phyloP scores from a whole-genome alignment of 2,113 vertebrate genomes.

The Cryptomyrus ogoouensis region DNA sequence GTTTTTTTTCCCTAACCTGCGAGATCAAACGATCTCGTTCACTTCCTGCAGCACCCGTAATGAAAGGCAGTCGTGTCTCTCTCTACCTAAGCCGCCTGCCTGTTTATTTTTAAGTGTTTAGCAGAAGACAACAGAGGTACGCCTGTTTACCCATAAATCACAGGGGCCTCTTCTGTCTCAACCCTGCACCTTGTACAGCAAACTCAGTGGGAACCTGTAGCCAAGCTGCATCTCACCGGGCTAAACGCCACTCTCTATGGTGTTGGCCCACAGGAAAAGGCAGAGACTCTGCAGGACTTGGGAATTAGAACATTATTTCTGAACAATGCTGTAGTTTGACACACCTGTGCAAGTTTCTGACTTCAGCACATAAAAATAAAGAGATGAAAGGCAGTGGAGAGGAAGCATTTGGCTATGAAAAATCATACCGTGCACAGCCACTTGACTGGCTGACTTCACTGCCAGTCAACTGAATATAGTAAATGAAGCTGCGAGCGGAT shows the following conservation, averaged over 20 bases:
- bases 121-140: conserved; percentile 8
- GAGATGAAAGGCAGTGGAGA: not conserved
- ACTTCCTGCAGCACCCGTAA: not conserved
- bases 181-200: not conserved
- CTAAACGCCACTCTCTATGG: not conserved
- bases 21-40: conserved; percentile 16
- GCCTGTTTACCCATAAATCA: conserved; percentile 19
- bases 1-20: not conserved
- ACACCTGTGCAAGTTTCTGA: not conserved
- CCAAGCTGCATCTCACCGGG: not conserved
- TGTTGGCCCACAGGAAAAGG: not conserved
- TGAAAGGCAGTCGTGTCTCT: conserved; percentile 14
- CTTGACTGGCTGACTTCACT: not conserved
- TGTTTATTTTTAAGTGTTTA: conserved; percentile 15
- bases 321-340: not conserved
- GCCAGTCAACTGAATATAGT: not conserved
- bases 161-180: not conserved
- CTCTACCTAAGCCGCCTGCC: not conserved
- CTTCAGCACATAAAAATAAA: not conserved
- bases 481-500: not conserved
- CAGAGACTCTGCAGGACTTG: not conserved
- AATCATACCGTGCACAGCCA: not conserved
- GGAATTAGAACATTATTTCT: not conserved
- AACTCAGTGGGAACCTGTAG: not conserved
- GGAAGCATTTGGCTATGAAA: not conserved